These are phyloP conservation scores for Alviniconcha strummeri DNA, from an alignment of 2,888 invertebrate genomes.

Conservation along the genomic window DNA sequence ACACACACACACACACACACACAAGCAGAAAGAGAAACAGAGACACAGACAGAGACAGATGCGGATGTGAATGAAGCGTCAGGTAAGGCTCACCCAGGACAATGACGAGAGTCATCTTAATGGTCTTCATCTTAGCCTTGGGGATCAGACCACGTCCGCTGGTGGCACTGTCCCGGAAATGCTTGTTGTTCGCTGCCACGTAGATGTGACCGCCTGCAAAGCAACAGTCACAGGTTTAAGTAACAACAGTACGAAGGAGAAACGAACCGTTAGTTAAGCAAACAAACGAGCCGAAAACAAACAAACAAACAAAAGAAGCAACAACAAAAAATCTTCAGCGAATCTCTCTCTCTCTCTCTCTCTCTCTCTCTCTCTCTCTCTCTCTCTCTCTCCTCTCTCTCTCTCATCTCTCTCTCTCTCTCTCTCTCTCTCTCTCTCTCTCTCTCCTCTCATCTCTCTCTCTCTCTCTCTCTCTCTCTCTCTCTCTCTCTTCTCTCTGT, in stretches of 20 bases:
- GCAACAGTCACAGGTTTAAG: too few relatives aligned
- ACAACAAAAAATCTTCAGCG: too few relatives aligned
- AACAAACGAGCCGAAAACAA: too few relatives aligned
- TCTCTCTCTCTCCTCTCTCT: too few relatives aligned
- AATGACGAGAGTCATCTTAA: slow-evolving; percentile 97
- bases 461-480: too few relatives aligned
- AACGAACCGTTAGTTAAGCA: background rate
- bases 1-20: background rate
- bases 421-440: too few relatives aligned
- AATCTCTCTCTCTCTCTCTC: too few relatives aligned
- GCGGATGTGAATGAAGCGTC: background rate
- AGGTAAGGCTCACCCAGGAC: slow-evolving; percentile 83
- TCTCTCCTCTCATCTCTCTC: too few relatives aligned
- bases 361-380: too few relatives aligned
- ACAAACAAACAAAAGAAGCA: too few relatives aligned
- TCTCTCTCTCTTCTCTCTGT: too few relatives aligned
- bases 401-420: background rate
- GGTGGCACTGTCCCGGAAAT: slow-evolving; percentile 74
- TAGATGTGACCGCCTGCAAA: slow-evolving; percentile 41
- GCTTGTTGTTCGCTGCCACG: slow-evolving; percentile 39
- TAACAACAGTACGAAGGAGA: too few relatives aligned
- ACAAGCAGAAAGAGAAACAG: background rate
- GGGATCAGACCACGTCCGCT: slow-evolving; percentile 95
- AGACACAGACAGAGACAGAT: slow-evolving; percentile 9
- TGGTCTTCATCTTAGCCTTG: slow-evolving; percentile 95